Percentiles rank a stretch among this genome's conserved stretches.
These are phyloP conservation scores for Drosophila stalkeri DNA, from an alignment of 2,888 invertebrate genomes.

Conservation along the genomic window DNA sequence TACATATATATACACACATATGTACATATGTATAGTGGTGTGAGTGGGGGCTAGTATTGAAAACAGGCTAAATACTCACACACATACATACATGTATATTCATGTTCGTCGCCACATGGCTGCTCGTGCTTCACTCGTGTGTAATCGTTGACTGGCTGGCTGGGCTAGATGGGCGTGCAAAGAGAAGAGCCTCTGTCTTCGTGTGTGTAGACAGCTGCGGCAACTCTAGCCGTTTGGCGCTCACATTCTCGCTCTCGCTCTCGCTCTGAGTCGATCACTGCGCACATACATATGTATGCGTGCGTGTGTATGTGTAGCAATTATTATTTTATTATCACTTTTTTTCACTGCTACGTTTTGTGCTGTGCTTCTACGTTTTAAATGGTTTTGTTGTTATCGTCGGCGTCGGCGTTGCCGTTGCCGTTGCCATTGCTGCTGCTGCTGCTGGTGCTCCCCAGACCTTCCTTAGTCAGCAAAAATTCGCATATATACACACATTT, in stretches of 20 bases:
- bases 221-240: constrained; percentile 63
- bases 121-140: constrained; percentile 60
- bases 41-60: constrained; percentile 34
- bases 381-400: constrained; percentile 75
- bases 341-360: constrained; percentile 68
- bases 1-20: not conserved
- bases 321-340: constrained; percentile 82
- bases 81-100: constrained; percentile 4
- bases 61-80: constrained; percentile 48
- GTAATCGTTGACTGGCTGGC: constrained; percentile 6
- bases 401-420: constrained; percentile 45
- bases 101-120: constrained; percentile 64
- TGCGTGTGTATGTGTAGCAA: constrained; percentile 60
- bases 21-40: constrained; percentile 6
- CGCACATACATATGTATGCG: constrained; percentile 14
- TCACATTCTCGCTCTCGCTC: constrained; percentile 31
- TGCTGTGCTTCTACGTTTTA: constrained; percentile 69
- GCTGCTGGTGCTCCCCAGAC: constrained; percentile 83
- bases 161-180: not conserved
- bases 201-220: constrained; percentile 67
- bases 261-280: constrained; percentile 40
- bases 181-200: constrained; percentile 27
- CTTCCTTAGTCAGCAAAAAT: constrained; percentile 84
- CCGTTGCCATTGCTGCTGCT: constrained; percentile 53
- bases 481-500: constrained; percentile 65